Percentiles rank a stretch among this genome's conserved stretches.
These are phyloP conservation scores for Alsophila aescularia DNA, from an alignment of 2,888 invertebrate species.

Conservation along the genomic window DNA sequence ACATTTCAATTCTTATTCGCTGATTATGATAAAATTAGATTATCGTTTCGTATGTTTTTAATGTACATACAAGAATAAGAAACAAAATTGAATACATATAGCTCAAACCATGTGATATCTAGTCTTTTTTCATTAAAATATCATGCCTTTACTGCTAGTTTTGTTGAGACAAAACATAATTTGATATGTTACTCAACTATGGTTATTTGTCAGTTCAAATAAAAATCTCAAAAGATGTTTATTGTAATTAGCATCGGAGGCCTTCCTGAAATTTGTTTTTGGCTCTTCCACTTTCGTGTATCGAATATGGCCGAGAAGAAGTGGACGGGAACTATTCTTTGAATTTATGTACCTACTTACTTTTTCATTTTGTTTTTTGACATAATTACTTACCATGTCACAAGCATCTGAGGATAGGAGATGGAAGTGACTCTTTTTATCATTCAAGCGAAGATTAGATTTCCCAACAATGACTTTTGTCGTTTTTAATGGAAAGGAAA, in stretches of 20 bases:
- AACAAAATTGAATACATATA: conserved; percentile 65
- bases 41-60: conserved; percentile 54
- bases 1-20: conserved; percentile 51
- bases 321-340: conserved; percentile 1
- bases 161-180: conserved; percentile 23
- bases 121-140: conserved; percentile 74
- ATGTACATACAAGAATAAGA: conserved; percentile 59
- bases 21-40: conserved; percentile 49
- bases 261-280: not conserved
- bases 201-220: not conserved
- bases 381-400: not conserved
- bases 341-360: not conserved
- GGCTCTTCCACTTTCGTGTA: not conserved
- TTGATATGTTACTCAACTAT: conserved; percentile 11
- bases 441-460: conserved; percentile 14
- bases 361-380: not conserved
- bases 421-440: not conserved
- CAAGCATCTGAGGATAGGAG: not conserved
- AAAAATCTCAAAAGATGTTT: too few relatives aligned
- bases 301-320: conserved; percentile 2
- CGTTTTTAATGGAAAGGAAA: conserved; percentile 44
- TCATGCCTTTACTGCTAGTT: conserved; percentile 53
- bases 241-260: not conserved
- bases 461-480: conserved; percentile 32
- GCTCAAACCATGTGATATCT: conserved; percentile 84